Evolutionary conservation across 2,888 invertebrate genomes (phyloP), one percentile per base, ranked within the genome.

Genomic region (Congeria kusceri): DNA sequence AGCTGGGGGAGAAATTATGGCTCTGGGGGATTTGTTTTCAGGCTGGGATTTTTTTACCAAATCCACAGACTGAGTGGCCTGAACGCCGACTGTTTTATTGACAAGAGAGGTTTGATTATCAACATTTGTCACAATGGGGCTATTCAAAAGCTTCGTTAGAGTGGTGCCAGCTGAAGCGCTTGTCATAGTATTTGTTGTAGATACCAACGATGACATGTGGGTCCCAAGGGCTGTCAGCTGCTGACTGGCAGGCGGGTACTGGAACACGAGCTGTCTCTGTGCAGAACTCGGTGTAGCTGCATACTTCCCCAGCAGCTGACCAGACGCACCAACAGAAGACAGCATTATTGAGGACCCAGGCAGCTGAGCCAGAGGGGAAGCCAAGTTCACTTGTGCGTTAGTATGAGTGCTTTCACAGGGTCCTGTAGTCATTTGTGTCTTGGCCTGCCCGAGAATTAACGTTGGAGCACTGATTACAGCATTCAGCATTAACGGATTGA

Each of bases 401-500:
- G 29, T 58, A 25, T 27, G 58, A n/a, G 53, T 11, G 11, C 23
- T 23, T 20, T 20, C 20, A n/a, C 2, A 15, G 13, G 53, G 53
- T 4, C 25, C 25, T 53, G 25, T 20, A 11, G 3, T 53, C 23
- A 53, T 25, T 53, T 53, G 53, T 11, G 25, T 20, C 25, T 53
- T 53, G 9, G 20, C 53, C 2, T 4, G 53, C 23, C 25, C 25
- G n/a, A 53, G 53, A 39, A 39, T 39, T 20, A 53, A 25, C 9
- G 53, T 25, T 9, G 53, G 53, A 5, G 20, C 9, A 20, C 53
- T 56, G 5, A 72, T 28, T 15, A 46, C 39, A 13, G 64, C 15
- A 57, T 72, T 72, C 2, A 72, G 58, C 47, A 72, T 46, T 27
- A 72, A 47, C 47, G 71, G 71, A 29, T 72, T 72, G 25, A 72